A percentile compares a stretch with the other conserved stretches of the same genome.
Conservation (phyloP, 2,113 vertebrate species). For the Menidia beryllina region DNA sequence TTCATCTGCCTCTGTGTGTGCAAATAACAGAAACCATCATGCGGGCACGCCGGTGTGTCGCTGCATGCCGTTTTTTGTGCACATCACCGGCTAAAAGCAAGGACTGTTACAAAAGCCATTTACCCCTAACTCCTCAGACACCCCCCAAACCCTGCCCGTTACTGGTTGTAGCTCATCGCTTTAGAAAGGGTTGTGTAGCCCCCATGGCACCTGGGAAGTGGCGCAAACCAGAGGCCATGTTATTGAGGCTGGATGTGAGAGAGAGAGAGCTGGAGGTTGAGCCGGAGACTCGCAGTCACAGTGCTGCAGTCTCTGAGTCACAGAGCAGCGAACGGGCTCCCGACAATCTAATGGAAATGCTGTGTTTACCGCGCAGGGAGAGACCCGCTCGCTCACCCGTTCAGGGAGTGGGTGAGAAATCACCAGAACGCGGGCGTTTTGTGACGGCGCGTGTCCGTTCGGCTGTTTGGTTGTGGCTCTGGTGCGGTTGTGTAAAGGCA, state of each 20-base stretch:
- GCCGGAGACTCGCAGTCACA: conserved; percentile 63
- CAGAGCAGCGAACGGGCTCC: conserved; percentile 64
- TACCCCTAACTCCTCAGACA: conserved; percentile 53
- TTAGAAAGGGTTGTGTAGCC: conserved; percentile 42
- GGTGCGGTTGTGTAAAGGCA: conserved; percentile 39
- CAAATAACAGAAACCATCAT: conserved; percentile 68
- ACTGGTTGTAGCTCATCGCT: conserved; percentile 50
- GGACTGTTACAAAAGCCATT: conserved; percentile 69
- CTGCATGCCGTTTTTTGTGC: conserved; percentile 4
- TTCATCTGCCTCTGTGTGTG: conserved; percentile 71
- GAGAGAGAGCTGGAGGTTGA: conserved; percentile 46
- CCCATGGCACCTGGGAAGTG: conserved; percentile 63
- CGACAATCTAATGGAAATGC: conserved; percentile 71
- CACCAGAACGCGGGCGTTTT: conserved; percentile 16
- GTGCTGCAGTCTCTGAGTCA: conserved; percentile 79
- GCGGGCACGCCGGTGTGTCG: conserved; percentile 47
- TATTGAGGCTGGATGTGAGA: conserved; percentile 53
- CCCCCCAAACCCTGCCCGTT: conserved; percentile 18
- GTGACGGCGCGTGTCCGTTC: conserved; percentile 5
- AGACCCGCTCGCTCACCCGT: conserved; percentile 45
- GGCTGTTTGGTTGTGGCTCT: conserved; percentile 21
- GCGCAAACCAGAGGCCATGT: conserved; percentile 66
- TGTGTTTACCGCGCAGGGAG: conserved; percentile 71
- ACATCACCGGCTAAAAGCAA: conserved; percentile 53
- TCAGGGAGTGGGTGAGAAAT: conserved; percentile 63